Conservation (phyloP, 1,140 invertebrate species). For the Vanessa tameamea region DNA sequence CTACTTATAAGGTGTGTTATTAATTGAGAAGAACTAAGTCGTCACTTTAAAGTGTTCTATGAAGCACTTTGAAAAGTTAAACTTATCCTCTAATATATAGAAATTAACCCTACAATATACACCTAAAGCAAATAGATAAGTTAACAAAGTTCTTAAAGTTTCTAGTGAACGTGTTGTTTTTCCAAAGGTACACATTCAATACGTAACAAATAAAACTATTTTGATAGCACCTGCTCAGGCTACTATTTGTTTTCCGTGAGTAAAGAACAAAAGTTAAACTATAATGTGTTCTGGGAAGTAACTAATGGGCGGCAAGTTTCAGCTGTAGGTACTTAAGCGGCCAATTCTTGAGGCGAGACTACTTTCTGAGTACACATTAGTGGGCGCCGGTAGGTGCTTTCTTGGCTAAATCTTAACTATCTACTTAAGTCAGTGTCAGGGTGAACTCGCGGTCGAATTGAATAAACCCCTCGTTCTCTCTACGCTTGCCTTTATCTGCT, state of each 20-base stretch:
- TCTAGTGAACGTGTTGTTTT: slow-evolving; percentile 15
- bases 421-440: slow-evolving; percentile 74
- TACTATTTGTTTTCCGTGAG: slow-evolving; percentile 57
- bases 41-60: background rate
- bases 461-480: slow-evolving; percentile 63
- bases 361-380: slow-evolving; percentile 78
- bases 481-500: slow-evolving; percentile 66
- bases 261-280: slow-evolving; percentile 72
- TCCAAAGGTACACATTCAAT: slow-evolving; percentile 17
- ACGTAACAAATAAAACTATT: slow-evolving; percentile 44
- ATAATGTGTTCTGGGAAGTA: slow-evolving; percentile 73
- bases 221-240: slow-evolving; percentile 44
- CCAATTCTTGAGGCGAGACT: slow-evolving; percentile 69
- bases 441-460: slow-evolving; percentile 64
- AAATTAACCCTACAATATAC: background rate
- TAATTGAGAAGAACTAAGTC: too few relatives aligned
- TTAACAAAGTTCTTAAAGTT: slow-evolving; percentile 1
- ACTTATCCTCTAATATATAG: background rate
- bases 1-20: too few relatives aligned
- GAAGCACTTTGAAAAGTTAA: background rate
- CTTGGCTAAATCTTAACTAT: slow-evolving; percentile 76
- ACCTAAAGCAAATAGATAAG: background rate
- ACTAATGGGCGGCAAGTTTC: slow-evolving; percentile 76
- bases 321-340: slow-evolving; percentile 68
- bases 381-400: slow-evolving; percentile 57